Conservation (phyloP, 1,140 invertebrate genomes). For the Vollenhovia emeryi region DNA sequence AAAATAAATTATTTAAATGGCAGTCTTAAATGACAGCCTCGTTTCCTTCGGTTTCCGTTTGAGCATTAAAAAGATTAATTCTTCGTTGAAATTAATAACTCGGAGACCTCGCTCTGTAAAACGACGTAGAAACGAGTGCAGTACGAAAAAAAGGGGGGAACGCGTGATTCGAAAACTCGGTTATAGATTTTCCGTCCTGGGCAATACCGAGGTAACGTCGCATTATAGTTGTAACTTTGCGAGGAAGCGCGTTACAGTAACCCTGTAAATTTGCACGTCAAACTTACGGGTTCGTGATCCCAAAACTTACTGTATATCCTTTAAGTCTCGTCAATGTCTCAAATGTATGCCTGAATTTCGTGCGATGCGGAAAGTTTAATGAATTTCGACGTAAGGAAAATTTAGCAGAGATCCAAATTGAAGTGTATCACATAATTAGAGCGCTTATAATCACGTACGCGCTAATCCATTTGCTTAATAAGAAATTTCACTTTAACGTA, state of each 20-base stretch:
- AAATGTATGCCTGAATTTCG: conserved; percentile 10
- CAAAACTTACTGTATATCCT: conserved; percentile 38
- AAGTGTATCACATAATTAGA: neutral
- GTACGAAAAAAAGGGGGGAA: neutral
- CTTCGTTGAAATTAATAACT: neutral
- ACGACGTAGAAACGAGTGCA: neutral
- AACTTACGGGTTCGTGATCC: conserved; percentile 42
- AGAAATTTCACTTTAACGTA: neutral
- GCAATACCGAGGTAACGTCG: neutral
- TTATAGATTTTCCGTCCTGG: conserved; percentile 41
- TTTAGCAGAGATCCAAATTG: neutral
- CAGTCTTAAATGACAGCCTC: neutral
- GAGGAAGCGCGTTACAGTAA: conserved; percentile 8
- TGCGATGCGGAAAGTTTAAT: conserved; percentile 40
- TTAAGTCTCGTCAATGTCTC: conserved; percentile 43
- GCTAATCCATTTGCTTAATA: neutral
- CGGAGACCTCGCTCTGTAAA: neutral
- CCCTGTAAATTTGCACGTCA: conserved; percentile 44
- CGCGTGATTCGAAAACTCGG: neutral
- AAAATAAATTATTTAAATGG: neutral
- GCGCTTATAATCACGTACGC: neutral
- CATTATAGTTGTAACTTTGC: conserved; percentile 36
- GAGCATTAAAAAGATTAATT: neutral
- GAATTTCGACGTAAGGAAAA: conserved; percentile 41
- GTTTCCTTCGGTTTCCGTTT: neutral